These are phyloP conservation scores for Cercopithecus neglectus DNA, from an alignment of 2,797 vertebrate species.

Conservation along the genomic window DNA sequence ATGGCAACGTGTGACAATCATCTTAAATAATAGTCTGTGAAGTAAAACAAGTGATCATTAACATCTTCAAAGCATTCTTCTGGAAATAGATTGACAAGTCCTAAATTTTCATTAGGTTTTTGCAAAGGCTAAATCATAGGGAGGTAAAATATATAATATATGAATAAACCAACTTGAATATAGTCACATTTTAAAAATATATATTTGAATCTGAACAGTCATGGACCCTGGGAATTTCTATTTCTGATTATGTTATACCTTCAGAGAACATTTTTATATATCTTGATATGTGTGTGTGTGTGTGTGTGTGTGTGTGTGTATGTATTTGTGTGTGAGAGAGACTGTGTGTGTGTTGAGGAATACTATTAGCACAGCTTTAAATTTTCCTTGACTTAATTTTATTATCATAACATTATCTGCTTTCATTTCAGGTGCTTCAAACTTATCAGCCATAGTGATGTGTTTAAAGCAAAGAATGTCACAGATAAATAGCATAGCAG, in stretches of 20 bases:
- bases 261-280: background rate
- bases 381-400: slow-evolving; percentile 53
- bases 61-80: background rate
- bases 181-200: background rate
- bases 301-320: background rate
- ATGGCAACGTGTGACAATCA: background rate
- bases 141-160: background rate
- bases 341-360: background rate
- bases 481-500: slow-evolving; percentile 23
- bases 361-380: background rate
- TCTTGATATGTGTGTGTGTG: background rate
- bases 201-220: background rate
- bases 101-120: background rate
- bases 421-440: slow-evolving; percentile 40
- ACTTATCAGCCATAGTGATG: slow-evolving; percentile 15
- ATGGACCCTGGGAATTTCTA: background rate
- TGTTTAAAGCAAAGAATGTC: slow-evolving; percentile 58
- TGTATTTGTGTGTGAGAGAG: background rate
- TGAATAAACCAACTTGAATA: background rate
- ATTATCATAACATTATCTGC: slow-evolving; percentile 7
- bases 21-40: background rate
- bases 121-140: background rate
- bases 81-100: background rate
- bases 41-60: background rate
- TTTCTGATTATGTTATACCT: background rate